Conservation (phyloP, 1,140 invertebrate genomes). For the Drosophila pallidifrons region DNA sequence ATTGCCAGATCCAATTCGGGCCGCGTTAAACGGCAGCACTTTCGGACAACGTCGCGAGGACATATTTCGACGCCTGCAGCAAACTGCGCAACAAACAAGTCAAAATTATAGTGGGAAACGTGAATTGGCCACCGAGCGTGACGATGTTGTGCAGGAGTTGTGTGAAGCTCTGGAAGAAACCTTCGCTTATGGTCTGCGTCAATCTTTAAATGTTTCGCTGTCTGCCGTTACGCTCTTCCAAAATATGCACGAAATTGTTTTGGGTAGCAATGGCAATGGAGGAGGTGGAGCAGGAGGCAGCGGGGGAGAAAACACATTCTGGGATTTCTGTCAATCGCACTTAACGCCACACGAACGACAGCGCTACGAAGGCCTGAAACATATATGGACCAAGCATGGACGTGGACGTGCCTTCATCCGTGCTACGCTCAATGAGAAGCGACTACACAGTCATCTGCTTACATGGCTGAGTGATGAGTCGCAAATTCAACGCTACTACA, state of each 20-base stretch:
- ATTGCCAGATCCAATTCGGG: conserved; percentile 38
- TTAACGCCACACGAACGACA: conserved; percentile 93
- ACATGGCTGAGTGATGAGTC: conserved; percentile 88
- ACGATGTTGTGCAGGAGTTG: conserved; percentile 86
- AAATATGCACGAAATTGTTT: conserved; percentile 80
- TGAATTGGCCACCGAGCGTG: conserved; percentile 93
- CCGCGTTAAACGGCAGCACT: conserved; percentile 59
- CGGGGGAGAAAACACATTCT: conserved; percentile 78
- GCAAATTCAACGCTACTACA: conserved; percentile 88
- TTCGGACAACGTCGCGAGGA: conserved; percentile 78
- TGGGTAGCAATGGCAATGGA: conserved; percentile 45
- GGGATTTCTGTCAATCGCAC: conserved; percentile 88
- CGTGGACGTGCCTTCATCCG: conserved; percentile 92
- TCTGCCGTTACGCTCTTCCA: conserved; percentile 70
- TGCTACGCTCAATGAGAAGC: conserved; percentile 93
- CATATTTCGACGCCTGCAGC: conserved; percentile 67
- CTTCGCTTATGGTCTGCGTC: conserved; percentile 88
- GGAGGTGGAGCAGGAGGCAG: conserved; percentile 13
- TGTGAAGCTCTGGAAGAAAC: conserved; percentile 88
- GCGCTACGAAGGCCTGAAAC: conserved; percentile 90
- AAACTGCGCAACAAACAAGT: conserved; percentile 90
- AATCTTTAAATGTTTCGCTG: conserved; percentile 45
- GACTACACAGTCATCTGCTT: conserved; percentile 91
- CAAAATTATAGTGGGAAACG: conserved; percentile 91
- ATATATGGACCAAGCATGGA: conserved; percentile 91